Evolutionary conservation across 1,140 invertebrate species (phyloP), one percentile per base, ranked within the genome.

Genomic region (Pogonomyrmex barbatus): DNA sequence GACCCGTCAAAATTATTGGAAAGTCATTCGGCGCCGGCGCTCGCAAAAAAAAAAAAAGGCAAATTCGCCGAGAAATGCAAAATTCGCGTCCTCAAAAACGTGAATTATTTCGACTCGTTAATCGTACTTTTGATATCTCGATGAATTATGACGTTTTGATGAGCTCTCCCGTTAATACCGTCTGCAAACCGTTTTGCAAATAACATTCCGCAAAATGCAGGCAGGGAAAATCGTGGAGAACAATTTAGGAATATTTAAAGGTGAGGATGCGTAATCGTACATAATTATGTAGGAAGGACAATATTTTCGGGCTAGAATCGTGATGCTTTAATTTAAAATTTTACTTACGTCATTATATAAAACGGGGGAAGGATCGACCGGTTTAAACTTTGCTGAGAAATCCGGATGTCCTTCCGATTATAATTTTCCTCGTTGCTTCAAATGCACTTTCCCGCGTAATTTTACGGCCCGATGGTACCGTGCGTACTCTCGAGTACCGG

Each of bases 1-100:
- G 79, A 83, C 42, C 68, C 45, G 67, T 82, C 67, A 73, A 60
- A 83, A 83, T 83, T 83, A 83, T 83, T 83, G 79, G 79, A 83
- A 83, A 83, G 79, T 60, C 79, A 83, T 83, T 83, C 67, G 67
- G 63, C 36, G 36, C 24, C 24, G 12, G 54, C 24, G 68, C 33
- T 70, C 30, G 79, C 54, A 60, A 83, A 73, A 68, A 83, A 75
- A 24, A 24, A 24, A 24, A 24, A 24, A n/a, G n/a, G 45, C 68
- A 70, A 73, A 83, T 60, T 60, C 30, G 30, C 17, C 33, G 54
- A 58, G 79, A 73, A 73, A 75, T 45, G 79, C 67, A 47, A 33
- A 73, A 82, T 82, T 58, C 52, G 52, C 79, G 79, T 63, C 17
- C 79, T 70, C 56, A 73, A 75, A 75, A 60, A 83, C 45, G 42